Conservation (phyloP, 2,888 invertebrate species). For the Erannis defoliaria region DNA sequence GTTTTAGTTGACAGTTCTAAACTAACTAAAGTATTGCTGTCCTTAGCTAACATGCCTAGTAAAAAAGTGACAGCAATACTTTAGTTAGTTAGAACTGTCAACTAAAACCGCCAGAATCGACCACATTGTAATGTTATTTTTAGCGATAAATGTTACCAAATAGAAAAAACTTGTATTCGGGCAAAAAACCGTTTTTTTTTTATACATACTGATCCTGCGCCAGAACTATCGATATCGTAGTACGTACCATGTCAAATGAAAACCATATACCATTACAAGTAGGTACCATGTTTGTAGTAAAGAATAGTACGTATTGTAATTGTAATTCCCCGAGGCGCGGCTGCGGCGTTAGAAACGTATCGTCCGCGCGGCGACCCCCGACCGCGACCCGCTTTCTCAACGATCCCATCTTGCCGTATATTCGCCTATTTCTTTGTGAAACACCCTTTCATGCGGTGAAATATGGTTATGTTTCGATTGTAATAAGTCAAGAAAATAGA, state of each 20-base stretch:
- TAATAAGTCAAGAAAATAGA: conserved; percentile 31
- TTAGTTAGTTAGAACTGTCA: too few relatives aligned
- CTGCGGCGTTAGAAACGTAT: conserved; percentile 65
- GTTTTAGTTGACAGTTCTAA: too few relatives aligned
- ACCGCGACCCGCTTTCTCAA: conserved; percentile 78
- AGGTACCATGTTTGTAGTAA: neutral
- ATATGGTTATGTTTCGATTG: conserved; percentile 42
- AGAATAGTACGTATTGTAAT: conserved; percentile 22
- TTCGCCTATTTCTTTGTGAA: conserved; percentile 59
- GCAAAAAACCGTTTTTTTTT: too few relatives aligned
- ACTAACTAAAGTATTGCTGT: too few relatives aligned
- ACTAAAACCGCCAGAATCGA: too few relatives aligned
- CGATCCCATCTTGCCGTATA: conserved; percentile 73
- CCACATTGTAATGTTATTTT: too few relatives aligned
- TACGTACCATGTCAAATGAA: neutral
- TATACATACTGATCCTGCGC: too few relatives aligned
- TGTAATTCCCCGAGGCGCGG: conserved; percentile 35
- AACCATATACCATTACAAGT: neutral
- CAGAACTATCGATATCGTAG: too few relatives aligned
- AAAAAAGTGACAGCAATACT: too few relatives aligned
- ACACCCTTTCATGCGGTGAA: conserved; percentile 45
- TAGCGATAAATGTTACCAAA: too few relatives aligned
- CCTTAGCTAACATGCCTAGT: too few relatives aligned
- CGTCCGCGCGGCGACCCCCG: conserved; percentile 73
- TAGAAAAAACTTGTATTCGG: too few relatives aligned